Evolutionary conservation across 2,113 vertebrate genomes (phyloP).

Genomic region (Nettapus auritus): DNA sequence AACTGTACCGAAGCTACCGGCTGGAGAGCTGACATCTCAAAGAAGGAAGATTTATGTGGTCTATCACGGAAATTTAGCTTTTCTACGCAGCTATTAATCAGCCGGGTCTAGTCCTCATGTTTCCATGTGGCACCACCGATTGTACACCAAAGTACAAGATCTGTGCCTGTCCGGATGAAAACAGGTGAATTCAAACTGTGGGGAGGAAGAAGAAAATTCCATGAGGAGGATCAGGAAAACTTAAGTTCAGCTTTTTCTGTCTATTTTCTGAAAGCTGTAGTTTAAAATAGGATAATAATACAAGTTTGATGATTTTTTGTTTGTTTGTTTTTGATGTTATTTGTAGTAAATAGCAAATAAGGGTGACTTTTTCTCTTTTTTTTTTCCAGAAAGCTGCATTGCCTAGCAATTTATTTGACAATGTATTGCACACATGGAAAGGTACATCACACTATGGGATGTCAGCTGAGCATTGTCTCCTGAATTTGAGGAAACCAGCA

Average conservation of each 20-base stretch:
- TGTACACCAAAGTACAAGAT: background rate
- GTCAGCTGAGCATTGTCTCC: background rate
- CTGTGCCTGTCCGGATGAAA: background rate
- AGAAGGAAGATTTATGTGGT: background rate
- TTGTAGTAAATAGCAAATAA: background rate
- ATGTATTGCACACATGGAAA: background rate
- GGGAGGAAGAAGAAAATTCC: background rate
- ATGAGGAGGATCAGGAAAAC: background rate
- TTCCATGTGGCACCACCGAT: background rate
- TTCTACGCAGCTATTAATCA: slow-evolving; percentile 22
- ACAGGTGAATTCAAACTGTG: background rate
- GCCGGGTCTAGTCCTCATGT: background rate
- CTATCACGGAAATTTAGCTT: slow-evolving; percentile 14
- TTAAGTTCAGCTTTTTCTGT: background rate
- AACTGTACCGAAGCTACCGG: background rate
- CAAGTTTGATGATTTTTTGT: background rate
- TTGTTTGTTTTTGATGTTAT: background rate
- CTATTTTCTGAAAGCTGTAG: background rate
- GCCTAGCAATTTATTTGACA: background rate
- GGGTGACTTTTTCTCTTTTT: background rate
- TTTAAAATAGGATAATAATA: background rate
- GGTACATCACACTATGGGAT: rapidly evolving
- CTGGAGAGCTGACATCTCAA: background rate
- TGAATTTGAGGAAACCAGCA: background rate
- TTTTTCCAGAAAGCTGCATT: background rate